Conservation (phyloP, 2,888 invertebrate species). For the Phyto melanocephala region DNA sequence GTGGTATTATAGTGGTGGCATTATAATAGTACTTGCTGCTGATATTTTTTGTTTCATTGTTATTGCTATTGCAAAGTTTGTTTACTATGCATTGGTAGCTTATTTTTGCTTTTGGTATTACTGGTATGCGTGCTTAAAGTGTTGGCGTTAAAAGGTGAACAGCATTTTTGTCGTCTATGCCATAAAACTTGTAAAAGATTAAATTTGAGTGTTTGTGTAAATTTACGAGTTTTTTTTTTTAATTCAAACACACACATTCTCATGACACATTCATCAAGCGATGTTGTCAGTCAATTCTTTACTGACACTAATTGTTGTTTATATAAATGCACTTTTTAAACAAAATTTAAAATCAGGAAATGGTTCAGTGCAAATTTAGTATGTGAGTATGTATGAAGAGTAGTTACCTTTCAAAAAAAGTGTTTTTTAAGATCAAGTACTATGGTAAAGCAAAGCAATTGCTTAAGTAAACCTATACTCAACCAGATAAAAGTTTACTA, state of each 20-base stretch:
- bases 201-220: neutral
- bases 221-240: neutral
- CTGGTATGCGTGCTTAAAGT: constrained; percentile 33
- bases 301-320: constrained; percentile 54
- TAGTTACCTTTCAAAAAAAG: constrained; percentile 41
- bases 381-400: neutral
- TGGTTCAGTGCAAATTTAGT: constrained; percentile 31
- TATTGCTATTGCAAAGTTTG: constrained; percentile 1
- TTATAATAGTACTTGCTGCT: constrained; percentile 16
- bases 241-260: neutral
- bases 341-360: constrained; percentile 50
- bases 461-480: constrained; percentile 12
- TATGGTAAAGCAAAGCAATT: constrained; percentile 38
- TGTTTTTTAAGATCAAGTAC: constrained; percentile 18
- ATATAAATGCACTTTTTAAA: constrained; percentile 33
- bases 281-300: constrained; percentile 35
- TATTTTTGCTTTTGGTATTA: neutral
- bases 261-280: constrained; percentile 46
- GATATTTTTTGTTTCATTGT: neutral
- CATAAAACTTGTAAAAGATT: constrained; percentile 14
- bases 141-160: constrained; percentile 66
- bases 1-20: constrained; percentile 15
- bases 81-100: neutral
- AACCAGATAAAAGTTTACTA: too few species aligned
- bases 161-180: constrained; percentile 62